Evolutionary conservation across 2,888 invertebrate species (phyloP), one percentile per base, ranked within the genome.

Genomic region (Julus scandinavius): DNA sequence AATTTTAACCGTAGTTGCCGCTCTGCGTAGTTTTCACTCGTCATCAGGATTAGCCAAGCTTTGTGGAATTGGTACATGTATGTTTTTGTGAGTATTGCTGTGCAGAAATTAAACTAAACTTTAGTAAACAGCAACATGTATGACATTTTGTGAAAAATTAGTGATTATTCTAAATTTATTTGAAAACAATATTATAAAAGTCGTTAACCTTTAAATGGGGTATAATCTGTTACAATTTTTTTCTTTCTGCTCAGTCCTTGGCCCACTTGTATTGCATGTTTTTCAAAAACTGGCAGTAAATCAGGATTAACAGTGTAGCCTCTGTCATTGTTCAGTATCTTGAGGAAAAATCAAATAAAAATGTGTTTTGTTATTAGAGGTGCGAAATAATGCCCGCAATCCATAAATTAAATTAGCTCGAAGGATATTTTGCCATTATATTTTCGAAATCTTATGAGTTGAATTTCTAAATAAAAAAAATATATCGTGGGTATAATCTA

Each of bases 21-120:
- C 11, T 54, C 41, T 41, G 63, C 87, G 15, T 58, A 87, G 63
- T 87, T 87, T 29, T 87, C 87, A 17, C n/a, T 63, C n/a, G 87
- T 58, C 87, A 58, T 54, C 54, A 87, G 13, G 2, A 58, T 58
- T 38, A 41, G 11, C 87, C 87, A 87, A 41, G n/a, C 20, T 58
- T 87, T 87, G 54, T 54, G 63, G 40, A 87, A 87, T 58, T 87
- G 87, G 58, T 58, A 87, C 2, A 58, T 38, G 87, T 87, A 87
- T 38, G 9, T 17, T 58, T 58, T 87, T 54, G 63, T 87, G 1
- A 11, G 11, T 13, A 87, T 63, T 54, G n/a, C 87, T 87, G 80
- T 13, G 9, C n/a, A 49, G 50, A 86, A 38, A 80, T 38, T 2
- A 38, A 80, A 80, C 5, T 45, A 45, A 4, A 58, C 5, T n/a